These are phyloP conservation scores for Spheniscus mendiculus DNA, from an alignment of 2,113 vertebrate species.

Conservation along the genomic window DNA sequence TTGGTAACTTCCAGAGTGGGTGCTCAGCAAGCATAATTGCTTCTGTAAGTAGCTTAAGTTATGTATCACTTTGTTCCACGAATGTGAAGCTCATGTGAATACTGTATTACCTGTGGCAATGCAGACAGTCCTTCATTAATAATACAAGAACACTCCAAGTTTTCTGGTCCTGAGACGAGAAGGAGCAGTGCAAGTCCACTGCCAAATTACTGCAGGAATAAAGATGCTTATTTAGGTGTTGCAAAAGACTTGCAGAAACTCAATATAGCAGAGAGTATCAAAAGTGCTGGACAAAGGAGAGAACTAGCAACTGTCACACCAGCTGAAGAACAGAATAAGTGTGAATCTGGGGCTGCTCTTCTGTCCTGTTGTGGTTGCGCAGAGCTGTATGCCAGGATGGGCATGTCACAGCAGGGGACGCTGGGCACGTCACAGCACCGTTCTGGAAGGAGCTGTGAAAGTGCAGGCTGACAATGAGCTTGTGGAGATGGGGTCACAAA, in stretches of 20 bases:
- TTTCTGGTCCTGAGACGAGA: background rate
- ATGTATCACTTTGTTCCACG: background rate
- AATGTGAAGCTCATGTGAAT: background rate
- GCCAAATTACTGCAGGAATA: background rate
- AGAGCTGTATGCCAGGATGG: background rate
- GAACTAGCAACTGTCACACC: background rate
- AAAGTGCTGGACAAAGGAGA: background rate
- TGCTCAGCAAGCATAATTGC: background rate
- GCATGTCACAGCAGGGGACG: background rate
- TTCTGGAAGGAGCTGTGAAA: background rate
- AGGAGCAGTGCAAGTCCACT: background rate
- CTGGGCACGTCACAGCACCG: background rate
- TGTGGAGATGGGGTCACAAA: background rate
- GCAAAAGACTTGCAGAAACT: background rate
- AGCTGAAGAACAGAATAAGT: background rate
- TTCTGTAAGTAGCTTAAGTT: background rate
- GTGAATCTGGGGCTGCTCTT: background rate
- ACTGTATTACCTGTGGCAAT: conserved; percentile 19
- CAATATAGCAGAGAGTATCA: background rate
- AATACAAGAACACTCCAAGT: background rate
- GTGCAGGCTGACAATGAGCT: background rate
- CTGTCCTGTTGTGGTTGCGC: background rate
- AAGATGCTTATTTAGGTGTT: background rate
- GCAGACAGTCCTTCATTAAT: conserved; percentile 27
- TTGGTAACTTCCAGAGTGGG: background rate